phyloP scores from a whole-genome alignment of 1,140 invertebrate species.

The Magallana angulata region DNA sequence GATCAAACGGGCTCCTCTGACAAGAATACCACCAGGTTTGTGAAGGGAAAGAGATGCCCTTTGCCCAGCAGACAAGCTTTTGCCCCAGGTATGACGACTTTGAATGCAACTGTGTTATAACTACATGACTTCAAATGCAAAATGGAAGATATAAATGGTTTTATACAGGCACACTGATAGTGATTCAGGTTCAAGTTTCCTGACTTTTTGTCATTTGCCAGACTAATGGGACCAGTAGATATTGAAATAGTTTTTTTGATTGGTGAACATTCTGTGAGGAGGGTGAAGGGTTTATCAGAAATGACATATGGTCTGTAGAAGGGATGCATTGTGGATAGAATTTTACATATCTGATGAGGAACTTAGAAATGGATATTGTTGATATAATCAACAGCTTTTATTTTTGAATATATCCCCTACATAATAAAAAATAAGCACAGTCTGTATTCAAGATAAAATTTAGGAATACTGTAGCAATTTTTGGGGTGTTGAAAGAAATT shows the following conservation, averaged over 20 bases:
- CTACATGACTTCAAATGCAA: neutral
- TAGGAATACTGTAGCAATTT: neutral
- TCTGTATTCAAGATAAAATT: conserved; percentile 13
- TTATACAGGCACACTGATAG: too few relatives aligned
- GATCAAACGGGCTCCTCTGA: conserved; percentile 6
- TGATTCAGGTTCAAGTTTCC: conserved; percentile 17
- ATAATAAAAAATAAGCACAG: conserved; percentile 7
- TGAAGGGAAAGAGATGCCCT: neutral
- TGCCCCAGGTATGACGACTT: conserved; percentile 10
- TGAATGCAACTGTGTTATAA: neutral
- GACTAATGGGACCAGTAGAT: neutral
- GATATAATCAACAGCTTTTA: conserved; percentile 5
- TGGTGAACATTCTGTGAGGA: neutral
- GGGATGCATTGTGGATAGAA: conserved; percentile 9
- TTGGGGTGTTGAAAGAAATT: conserved; percentile 19
- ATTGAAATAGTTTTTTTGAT: conserved; percentile 5
- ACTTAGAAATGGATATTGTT: conserved; percentile 9
- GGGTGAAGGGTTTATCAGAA: conserved; percentile 29
- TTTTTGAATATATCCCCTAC: neutral
- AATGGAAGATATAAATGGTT: neutral
- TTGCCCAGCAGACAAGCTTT: conserved; percentile 10
- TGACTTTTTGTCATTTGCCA: conserved; percentile 15
- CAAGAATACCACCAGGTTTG: conserved; percentile 1
- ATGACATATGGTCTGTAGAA: conserved; percentile 19
- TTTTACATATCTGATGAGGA: conserved; percentile 25